Evolutionary conservation across 1,140 invertebrate genomes (phyloP), one percentile per base, ranked within the genome.

Genomic region (Zaprionus davidi): DNA sequence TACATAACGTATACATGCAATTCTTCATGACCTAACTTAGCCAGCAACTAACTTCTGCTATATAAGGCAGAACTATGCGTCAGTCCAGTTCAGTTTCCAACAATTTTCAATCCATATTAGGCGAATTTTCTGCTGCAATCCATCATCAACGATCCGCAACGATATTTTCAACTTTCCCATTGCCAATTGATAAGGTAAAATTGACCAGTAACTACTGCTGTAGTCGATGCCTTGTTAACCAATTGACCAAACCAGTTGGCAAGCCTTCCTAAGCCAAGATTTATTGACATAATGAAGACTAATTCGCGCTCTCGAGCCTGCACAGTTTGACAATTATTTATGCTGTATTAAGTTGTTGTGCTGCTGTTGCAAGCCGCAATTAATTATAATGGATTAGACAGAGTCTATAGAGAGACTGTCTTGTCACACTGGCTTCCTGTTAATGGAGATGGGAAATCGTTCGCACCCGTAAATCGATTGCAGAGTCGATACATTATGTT

Each of bases 211-310:
- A 44, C 41, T 74, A 64, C 20, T 22, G 20, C n/a, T 3, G 6
- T n/a, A 20, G 13, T 51, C 34, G 28, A 12, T 49, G 60, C 15
- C 60, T 64, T 49, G 55, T 41, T 58, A 44, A 67, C 17, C 46
- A 51, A 24, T 12, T 22, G 9, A 13, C 20, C 46, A 11, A 24
- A 24, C 46, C 46, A 51, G 46, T 51, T 31, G 20, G 20, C 22
- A 55, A 24, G 62, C 53, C 62, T 76, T 84, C 9, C 9, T 34
- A 34, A 77, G 73, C 81, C 78, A 90, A 83, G 86, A 91, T 91
- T 91, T 91, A 91, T 90, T 82, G 82, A 83, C 81, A 84, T 91
- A 91, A 91, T 91, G 78, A 90, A 91, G 81, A 90, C 81, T 91
- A 91, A 91, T 91, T 91, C 87, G 78, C 70, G 69, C 76, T 76